A percentile compares a stretch with the other conserved stretches of the same genome.
Conservation (phyloP, 2,888 invertebrate genomes). For the Lathronympha strigana region DNA sequence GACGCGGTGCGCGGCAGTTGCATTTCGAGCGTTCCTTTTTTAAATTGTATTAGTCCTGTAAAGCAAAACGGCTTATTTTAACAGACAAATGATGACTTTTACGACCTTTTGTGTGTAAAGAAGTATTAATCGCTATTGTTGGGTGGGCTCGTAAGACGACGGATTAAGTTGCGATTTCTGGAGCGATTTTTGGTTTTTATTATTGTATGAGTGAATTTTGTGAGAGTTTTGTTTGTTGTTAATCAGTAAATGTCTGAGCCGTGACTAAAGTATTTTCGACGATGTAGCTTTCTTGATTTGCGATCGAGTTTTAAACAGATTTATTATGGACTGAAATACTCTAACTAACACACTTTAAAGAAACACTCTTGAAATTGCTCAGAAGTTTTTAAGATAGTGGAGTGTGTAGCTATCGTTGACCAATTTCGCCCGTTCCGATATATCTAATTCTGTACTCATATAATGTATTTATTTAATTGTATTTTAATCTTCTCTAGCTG, state of each 20-base stretch:
- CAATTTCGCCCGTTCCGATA: too few relatives aligned
- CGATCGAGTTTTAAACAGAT: not conserved
- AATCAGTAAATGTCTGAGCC: not conserved
- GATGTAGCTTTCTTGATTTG: not conserved
- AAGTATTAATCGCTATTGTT: conserved; percentile 71
- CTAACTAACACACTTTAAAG: not conserved
- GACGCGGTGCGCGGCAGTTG: conserved; percentile 37
- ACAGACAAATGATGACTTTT: not conserved
- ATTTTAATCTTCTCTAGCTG: too few relatives aligned
- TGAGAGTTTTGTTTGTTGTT: conserved; percentile 14
- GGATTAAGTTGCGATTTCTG: conserved; percentile 37
- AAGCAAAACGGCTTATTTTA: conserved; percentile 4
- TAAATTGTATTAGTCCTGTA: conserved; percentile 19
- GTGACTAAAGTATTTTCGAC: conserved; percentile 8
- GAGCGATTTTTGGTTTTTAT: conserved; percentile 18
- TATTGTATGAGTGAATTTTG: conserved; percentile 28
- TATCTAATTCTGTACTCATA: too few relatives aligned
- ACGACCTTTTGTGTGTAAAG: conserved; percentile 49
- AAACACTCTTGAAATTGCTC: too few relatives aligned
- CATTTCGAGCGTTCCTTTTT: conserved; percentile 35
- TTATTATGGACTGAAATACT: not conserved
- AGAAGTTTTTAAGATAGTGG: too few relatives aligned
- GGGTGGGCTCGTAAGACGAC: conserved; percentile 56
- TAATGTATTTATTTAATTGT: too few relatives aligned
- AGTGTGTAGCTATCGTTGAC: too few relatives aligned